These are phyloP conservation scores for Brachionus calyciflorus DNA, from an alignment of 1,140 invertebrate genomes.

Conservation along the genomic window DNA sequence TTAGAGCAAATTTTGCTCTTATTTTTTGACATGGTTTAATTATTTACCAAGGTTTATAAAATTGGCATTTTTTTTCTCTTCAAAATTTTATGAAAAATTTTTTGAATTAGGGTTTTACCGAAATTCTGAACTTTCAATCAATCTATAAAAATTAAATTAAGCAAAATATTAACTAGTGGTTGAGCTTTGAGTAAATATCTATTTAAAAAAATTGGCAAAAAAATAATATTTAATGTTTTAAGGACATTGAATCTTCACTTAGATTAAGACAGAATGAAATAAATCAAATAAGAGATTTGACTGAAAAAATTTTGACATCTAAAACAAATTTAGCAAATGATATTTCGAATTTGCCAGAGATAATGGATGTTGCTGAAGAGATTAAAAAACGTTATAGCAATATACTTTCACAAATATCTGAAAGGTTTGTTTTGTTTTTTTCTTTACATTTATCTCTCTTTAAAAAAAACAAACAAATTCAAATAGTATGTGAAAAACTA, in stretches of 20 bases:
- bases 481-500: too few relatives aligned
- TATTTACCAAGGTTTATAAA: too few relatives aligned
- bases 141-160: too few relatives aligned
- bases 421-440: constrained; percentile 26
- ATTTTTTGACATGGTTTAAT: too few relatives aligned
- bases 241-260: constrained; percentile 14
- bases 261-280: constrained; percentile 10
- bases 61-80: too few relatives aligned
- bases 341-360: constrained; percentile 11
- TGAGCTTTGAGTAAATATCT: too few relatives aligned
- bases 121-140: too few relatives aligned
- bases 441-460: too few relatives aligned
- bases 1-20: too few relatives aligned
- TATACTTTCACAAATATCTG: constrained; percentile 35
- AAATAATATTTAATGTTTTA: neutral
- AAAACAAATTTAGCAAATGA: constrained; percentile 3
- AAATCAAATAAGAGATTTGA: constrained; percentile 21
- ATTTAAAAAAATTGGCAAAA: neutral
- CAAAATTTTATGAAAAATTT: too few relatives aligned
- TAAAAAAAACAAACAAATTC: neutral
- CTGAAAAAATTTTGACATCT: constrained; percentile 1
- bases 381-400: constrained; percentile 37
- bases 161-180: too few relatives aligned
- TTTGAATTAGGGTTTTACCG: too few relatives aligned
- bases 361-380: constrained; percentile 25